A percentile compares a stretch with the other conserved stretches of the same genome.
These are phyloP conservation scores for Cygnus atratus DNA, from an alignment of 2,113 vertebrate species.

Conservation along the genomic window DNA sequence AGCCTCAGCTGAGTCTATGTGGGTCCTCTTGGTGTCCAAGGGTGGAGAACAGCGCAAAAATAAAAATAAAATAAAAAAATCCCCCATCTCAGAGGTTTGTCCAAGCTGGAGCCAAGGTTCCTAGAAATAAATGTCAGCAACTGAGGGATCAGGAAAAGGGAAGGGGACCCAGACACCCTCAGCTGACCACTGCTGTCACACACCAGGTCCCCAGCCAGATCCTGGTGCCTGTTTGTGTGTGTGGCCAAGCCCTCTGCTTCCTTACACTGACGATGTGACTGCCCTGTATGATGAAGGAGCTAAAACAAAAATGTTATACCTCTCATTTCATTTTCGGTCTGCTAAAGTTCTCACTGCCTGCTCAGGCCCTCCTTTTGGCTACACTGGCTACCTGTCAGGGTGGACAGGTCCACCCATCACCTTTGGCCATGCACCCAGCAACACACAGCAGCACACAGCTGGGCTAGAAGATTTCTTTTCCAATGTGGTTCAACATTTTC, in stretches of 20 bases:
- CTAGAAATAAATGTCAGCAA: background rate
- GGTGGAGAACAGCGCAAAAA: background rate
- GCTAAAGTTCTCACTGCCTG: background rate
- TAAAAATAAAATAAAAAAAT: background rate
- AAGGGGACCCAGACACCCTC: background rate
- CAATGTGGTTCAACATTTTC: background rate
- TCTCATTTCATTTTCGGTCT: background rate
- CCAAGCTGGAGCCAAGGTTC: background rate
- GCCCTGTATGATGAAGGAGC: background rate
- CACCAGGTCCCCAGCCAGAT: background rate
- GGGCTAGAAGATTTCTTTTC: background rate
- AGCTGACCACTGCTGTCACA: accelerated
- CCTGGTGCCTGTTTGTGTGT: background rate
- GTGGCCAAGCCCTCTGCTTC: background rate
- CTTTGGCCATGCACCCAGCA: background rate
- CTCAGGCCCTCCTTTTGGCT: background rate
- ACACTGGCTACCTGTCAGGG: background rate
- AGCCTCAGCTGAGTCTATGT: background rate
- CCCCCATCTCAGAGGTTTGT: background rate
- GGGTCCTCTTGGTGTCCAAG: background rate
- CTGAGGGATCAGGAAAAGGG: background rate
- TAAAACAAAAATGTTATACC: background rate
- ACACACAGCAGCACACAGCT: background rate
- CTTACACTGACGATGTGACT: too few species aligned
- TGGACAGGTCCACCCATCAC: background rate